A percentile compares a stretch with the other conserved stretches of the same genome.
Evolutionary conservation across 2,113 vertebrate genomes (phyloP).

Genomic region (Boleophthalmus pectinirostris): DNA sequence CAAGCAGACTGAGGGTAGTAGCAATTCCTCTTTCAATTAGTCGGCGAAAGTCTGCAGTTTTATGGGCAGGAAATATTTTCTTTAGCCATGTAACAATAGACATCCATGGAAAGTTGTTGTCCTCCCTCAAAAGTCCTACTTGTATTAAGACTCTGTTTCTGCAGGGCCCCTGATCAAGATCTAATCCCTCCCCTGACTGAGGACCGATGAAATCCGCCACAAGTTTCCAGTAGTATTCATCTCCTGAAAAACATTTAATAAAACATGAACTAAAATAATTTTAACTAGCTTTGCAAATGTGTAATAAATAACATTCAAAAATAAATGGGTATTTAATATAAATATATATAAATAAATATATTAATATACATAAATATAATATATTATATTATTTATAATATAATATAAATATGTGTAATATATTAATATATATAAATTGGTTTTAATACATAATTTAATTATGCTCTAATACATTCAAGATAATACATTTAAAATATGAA

Average conservation of each 20-base stretch:
- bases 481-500: too few relatives aligned
- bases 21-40: constrained; percentile 74
- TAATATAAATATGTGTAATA: too few relatives aligned
- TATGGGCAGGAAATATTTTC: constrained; percentile 67
- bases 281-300: not conserved
- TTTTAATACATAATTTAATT: too few relatives aligned
- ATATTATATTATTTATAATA: too few relatives aligned
- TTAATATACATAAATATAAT: too few relatives aligned
- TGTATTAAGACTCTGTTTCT: constrained; percentile 76
- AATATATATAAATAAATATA: too few relatives aligned
- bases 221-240: constrained; percentile 74
- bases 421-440: too few relatives aligned
- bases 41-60: constrained; percentile 71
- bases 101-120: constrained; percentile 71
- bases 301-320: too few relatives aligned
- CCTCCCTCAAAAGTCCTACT: constrained; percentile 75
- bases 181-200: constrained; percentile 68
- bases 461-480: too few relatives aligned
- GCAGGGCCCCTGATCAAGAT: constrained; percentile 54
- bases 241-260: constrained; percentile 56
- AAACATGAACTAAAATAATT: not conserved
- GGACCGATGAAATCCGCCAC: constrained; percentile 73
- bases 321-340: too few relatives aligned
- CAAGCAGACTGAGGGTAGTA: constrained; percentile 67
- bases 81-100: constrained; percentile 72